phyloP scores from a whole-genome alignment of 92 coral and sea anemone genomes.

The Hydrozoanthus gracilis region DNA sequence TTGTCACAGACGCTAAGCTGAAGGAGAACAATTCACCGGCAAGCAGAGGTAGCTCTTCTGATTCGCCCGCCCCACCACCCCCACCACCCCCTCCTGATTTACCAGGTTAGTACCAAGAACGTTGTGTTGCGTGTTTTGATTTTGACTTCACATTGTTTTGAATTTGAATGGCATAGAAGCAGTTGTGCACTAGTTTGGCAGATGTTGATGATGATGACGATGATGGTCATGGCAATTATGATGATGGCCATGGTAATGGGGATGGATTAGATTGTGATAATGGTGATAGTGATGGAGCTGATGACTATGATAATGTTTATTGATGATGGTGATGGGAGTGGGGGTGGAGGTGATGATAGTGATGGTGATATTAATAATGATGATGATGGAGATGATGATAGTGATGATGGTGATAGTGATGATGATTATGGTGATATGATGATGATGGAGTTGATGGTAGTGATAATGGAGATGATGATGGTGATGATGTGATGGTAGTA shows the following conservation, averaged over 20 bases:
- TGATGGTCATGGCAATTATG: too few relatives aligned
- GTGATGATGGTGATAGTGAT: neutral
- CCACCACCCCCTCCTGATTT: conserved; percentile 78
- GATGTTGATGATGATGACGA: neutral
- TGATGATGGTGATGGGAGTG: too few relatives aligned
- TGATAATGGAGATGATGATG: neutral
- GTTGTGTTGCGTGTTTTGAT: neutral
- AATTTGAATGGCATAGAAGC: neutral
- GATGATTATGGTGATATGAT: neutral
- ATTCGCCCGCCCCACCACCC: conserved; percentile 64
- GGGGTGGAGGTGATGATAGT: too few relatives aligned
- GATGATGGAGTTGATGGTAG: neutral
- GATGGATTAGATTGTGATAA: neutral
- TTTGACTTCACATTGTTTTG: too few relatives aligned
- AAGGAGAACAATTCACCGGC: conserved; percentile 41
- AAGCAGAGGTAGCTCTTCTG: conserved; percentile 24
- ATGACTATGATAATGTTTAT: too few relatives aligned
- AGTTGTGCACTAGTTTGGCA: neutral
- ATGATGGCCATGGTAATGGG: too few relatives aligned
- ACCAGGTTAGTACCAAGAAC: conserved; percentile 58
- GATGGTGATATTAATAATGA: neutral
- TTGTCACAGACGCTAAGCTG: neutral
- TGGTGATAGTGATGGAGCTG: too few relatives aligned
- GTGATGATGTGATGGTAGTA: neutral
- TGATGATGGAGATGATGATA: neutral